Conservation (phyloP, 2,797 vertebrate species). For the Centroberyx gerrardi region DNA sequence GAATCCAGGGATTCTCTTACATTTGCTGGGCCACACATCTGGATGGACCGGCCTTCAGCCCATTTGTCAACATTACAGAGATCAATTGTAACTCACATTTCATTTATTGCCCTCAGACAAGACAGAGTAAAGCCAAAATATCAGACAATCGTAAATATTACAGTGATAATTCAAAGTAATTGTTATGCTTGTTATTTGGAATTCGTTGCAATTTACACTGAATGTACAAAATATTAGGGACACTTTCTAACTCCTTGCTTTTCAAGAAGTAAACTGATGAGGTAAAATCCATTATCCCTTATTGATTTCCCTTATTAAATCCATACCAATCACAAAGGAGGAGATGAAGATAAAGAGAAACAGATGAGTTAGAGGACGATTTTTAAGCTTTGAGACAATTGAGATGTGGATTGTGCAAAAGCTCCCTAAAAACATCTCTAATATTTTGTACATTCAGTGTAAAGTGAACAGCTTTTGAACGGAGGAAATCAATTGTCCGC, state of each 20-base stretch:
- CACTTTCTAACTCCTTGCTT: too few relatives aligned
- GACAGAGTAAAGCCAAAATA: slow-evolving; percentile 31
- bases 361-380: too few relatives aligned
- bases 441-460: too few relatives aligned
- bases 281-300: too few relatives aligned
- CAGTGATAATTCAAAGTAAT: neutral
- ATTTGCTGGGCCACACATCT: slow-evolving; percentile 74
- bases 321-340: neutral
- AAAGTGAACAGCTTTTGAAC: too few relatives aligned
- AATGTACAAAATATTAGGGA: neutral
- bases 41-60: slow-evolving; percentile 35
- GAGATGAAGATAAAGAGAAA: too few relatives aligned
- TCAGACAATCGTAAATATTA: slow-evolving; percentile 61
- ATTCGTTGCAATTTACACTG: neutral
- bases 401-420: too few relatives aligned
- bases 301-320: neutral
- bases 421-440: too few relatives aligned
- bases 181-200: neutral
- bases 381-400: too few relatives aligned
- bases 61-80: slow-evolving; percentile 76
- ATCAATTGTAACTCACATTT: slow-evolving; percentile 75
- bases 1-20: slow-evolving; percentile 80
- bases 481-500: too few relatives aligned
- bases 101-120: slow-evolving; percentile 68
- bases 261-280: neutral